Percentiles rank a stretch among this genome's conserved stretches.
These are phyloP conservation scores for Luidia sarsii DNA, from an alignment of 53 echinoderm and acorn worm species.

Conservation along the genomic window DNA sequence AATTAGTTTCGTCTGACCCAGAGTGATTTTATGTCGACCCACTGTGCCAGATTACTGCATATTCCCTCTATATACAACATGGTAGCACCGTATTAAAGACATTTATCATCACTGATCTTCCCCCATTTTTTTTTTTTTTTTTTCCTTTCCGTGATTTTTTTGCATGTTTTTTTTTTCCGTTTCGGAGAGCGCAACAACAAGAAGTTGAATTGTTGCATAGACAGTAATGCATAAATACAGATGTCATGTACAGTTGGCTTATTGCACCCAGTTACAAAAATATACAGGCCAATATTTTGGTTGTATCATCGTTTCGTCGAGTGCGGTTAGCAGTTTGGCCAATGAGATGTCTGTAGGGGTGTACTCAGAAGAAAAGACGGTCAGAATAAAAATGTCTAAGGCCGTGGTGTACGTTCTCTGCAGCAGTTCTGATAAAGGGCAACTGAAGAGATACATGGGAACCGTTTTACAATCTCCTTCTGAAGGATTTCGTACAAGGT, in stretches of 20 bases:
- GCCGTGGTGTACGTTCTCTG: constrained; percentile 44
- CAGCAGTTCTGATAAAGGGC: too few species aligned
- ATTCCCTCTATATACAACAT: constrained; percentile 39
- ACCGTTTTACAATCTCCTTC: constrained; percentile 10
- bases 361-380: constrained; percentile 12
- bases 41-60: constrained; percentile 2
- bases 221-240: constrained; percentile 61
- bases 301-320: constrained; percentile 7
- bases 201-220: constrained; percentile 56
- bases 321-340: constrained; percentile 24
- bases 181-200: constrained; percentile 47
- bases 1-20: too few species aligned
- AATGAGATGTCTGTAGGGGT: constrained; percentile 17
- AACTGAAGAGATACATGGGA: constrained; percentile 18
- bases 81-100: constrained; percentile 34
- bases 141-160: constrained; percentile 2
- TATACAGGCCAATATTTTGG: constrained; percentile 38
- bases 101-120: neutral
- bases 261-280: constrained; percentile 62
- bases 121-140: neutral
- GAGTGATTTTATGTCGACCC: too few species aligned
- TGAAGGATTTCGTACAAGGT: constrained; percentile 15
- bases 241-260: constrained; percentile 41
- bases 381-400: constrained; percentile 34
- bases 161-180: constrained; percentile 1